These are phyloP conservation scores for Phylloscopus trochilus DNA, from an alignment of 2,113 vertebrate species.

Conservation along the genomic window DNA sequence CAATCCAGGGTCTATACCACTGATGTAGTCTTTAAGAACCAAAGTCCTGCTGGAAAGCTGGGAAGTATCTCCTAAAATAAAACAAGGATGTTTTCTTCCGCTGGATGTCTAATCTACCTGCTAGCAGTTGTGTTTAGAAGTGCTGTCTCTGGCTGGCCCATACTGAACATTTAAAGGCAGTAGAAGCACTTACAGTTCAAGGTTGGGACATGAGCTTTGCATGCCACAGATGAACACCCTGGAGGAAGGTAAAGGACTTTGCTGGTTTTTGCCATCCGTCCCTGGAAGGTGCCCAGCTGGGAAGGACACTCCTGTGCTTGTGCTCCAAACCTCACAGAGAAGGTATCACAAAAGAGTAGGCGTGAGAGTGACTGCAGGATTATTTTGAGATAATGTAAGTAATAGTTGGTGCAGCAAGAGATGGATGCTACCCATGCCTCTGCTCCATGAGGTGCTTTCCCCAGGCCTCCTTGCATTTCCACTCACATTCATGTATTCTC, in stretches of 20 bases:
- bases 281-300: neutral
- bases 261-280: neutral
- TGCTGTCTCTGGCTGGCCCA: neutral
- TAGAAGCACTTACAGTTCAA: neutral
- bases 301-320: neutral
- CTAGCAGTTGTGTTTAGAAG: neutral
- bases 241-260: neutral
- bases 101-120: neutral
- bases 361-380: neutral
- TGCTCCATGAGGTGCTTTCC: neutral
- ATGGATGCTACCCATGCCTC: neutral
- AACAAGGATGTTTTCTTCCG: neutral
- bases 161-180: neutral
- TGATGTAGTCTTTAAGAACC: neutral
- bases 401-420: neutral
- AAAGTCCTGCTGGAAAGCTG: neutral
- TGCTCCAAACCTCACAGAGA: neutral
- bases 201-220: neutral
- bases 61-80: neutral
- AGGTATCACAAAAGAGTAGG: neutral
- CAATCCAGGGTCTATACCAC: neutral
- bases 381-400: neutral
- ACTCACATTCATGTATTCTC: neutral
- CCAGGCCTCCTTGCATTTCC: neutral
- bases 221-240: neutral